Evolutionary conservation across 1,140 invertebrate genomes (phyloP).

Genomic region (Trialeurodes vaporariorum): DNA sequence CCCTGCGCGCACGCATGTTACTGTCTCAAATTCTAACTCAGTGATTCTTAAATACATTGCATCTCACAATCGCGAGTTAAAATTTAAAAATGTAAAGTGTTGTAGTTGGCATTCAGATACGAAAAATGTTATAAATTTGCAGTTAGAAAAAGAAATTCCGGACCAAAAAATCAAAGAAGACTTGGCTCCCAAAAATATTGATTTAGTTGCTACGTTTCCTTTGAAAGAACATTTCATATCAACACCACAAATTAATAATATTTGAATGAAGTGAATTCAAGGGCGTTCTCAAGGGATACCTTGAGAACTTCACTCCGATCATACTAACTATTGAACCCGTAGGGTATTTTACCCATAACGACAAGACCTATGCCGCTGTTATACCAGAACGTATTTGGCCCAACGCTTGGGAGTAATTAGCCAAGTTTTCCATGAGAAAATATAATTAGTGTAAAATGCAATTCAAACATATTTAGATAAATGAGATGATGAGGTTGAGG

Average conservation of each 20-base stretch:
- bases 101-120: neutral
- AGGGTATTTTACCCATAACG: too few relatives aligned
- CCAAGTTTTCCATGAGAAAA: too few relatives aligned
- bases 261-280: too few relatives aligned
- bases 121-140: neutral
- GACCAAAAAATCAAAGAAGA: neutral
- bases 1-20: neutral
- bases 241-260: neutral
- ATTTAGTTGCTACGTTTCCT: neutral
- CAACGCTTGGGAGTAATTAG: too few relatives aligned
- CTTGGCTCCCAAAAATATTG: neutral
- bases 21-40: neutral
- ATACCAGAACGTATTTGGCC: too few relatives aligned
- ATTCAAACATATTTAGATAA: too few relatives aligned
- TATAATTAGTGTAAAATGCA: too few relatives aligned
- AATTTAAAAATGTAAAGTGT: neutral
- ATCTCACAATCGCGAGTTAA: neutral
- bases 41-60: neutral
- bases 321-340: too few relatives aligned
- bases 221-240: neutral
- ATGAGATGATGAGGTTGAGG: too few relatives aligned
- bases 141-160: neutral
- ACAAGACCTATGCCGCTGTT: too few relatives aligned
- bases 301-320: too few relatives aligned
- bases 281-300: too few relatives aligned